Evolutionary conservation across 2,888 invertebrate genomes (phyloP), one percentile per base, ranked within the genome.

Genomic region (Litoditis marina): DNA sequence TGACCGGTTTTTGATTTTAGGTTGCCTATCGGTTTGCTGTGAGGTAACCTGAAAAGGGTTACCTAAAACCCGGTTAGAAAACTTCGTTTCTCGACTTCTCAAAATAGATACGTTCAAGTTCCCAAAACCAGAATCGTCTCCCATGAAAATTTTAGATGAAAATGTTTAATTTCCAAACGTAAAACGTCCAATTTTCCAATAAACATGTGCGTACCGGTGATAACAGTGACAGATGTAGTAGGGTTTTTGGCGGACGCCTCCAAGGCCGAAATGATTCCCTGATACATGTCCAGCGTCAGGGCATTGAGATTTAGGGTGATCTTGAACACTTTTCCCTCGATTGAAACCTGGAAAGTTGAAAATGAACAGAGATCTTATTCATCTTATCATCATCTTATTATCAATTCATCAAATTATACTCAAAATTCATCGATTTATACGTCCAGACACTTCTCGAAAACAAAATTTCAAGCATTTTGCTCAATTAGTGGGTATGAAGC

Each of bases 181-280:
- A 16, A 36, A n/a, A 36, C n/a, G 13, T 36, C 11, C 11, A n/a
- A 16, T 36, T 31, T 6, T 31, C 30, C 47, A 46, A 8, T 7
- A 32, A 49, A 5, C n/a, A 22, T 46, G n/a, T 11, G 13, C 57
- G 65, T 74, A 85, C 86, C 86, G 11, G 92, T 92, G 27, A 94
- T 83, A 1, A 90, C 90, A 39, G 90, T 88, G 27, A 90, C 55
- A 4, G 78, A 85, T 25, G 90, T 87, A 19, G 86, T 82, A 28
- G 88, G 87, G 84, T 92, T 88, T 11, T 84, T 83, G 30, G 88
- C 68, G 16, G 77, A 64, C 4, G 66, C 71, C 27, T 74, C 51
- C 39, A 78, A 56, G 8, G 74, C 76, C 6, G 64, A 63, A 31
- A 61, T 60, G 19, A 77, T 57, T 25, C 71, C 76, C 42, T 60